Evolutionary conservation across 2,113 vertebrate genomes (phyloP).

Genomic region (Aleadryas rufinucha): DNA sequence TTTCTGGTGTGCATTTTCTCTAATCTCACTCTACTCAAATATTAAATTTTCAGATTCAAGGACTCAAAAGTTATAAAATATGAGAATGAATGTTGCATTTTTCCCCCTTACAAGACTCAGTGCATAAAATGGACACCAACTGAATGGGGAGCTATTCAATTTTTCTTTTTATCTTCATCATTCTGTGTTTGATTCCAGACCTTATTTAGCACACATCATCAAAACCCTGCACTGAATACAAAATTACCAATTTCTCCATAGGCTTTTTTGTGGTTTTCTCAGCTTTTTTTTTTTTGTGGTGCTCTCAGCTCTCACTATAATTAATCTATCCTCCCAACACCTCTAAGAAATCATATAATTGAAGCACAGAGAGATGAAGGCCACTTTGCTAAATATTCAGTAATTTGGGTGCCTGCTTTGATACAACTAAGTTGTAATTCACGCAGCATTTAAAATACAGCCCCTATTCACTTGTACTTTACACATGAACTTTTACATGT

Average conservation of each 20-base stretch:
- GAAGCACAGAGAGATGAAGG: slow-evolving; percentile 17
- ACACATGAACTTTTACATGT: background rate
- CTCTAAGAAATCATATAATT: slow-evolving; percentile 47
- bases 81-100: background rate
- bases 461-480: background rate
- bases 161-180: slow-evolving; percentile 18
- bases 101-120: background rate
- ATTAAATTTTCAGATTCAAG: background rate
- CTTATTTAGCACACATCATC: slow-evolving; percentile 40
- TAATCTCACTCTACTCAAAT: background rate
- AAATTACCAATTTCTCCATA: slow-evolving; percentile 30
- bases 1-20: background rate
- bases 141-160: background rate
- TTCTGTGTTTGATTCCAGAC: background rate
- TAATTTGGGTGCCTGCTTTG: background rate
- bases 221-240: slow-evolving; percentile 29
- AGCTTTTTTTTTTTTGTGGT: background rate
- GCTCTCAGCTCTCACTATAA: slow-evolving; percentile 24
- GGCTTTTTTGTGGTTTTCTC: slow-evolving; percentile 33
- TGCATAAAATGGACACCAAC: background rate
- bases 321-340: slow-evolving; percentile 41
- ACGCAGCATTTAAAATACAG: background rate
- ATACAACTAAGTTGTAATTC: background rate
- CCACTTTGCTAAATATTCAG: background rate
- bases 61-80: background rate